These are phyloP conservation scores for Callyntrura sp. DNA, from an alignment of 2,888 invertebrate genomes.

Conservation along the genomic window DNA sequence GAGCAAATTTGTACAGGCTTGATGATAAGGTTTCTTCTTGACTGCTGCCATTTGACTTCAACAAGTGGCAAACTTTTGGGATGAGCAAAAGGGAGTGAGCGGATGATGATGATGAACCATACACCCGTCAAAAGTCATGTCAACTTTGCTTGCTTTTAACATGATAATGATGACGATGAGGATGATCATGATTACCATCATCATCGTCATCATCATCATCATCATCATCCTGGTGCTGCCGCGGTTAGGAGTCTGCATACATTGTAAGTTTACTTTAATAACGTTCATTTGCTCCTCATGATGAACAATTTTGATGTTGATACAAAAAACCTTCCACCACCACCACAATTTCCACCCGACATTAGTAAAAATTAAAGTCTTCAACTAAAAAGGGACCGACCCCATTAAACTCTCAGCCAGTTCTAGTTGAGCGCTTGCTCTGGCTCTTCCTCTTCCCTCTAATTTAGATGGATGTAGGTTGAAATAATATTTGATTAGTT, in stretches of 20 bases:
- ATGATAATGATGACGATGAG: slow-evolving; percentile 9
- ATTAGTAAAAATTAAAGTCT: slow-evolving; percentile 15
- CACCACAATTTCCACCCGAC: too few species aligned
- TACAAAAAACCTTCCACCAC: slow-evolving; percentile 38
- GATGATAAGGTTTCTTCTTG: slow-evolving; percentile 20
- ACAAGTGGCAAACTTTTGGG: slow-evolving; percentile 52
- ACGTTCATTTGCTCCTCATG: background rate
- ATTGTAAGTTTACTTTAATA: too few species aligned
- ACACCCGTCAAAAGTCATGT: slow-evolving; percentile 64
- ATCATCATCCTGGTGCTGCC: too few species aligned
- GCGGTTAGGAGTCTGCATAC: too few species aligned
- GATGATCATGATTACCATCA: background rate
- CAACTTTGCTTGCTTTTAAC: slow-evolving; percentile 45
- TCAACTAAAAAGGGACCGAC: slow-evolving; percentile 35
- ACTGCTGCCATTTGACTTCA: slow-evolving; percentile 48
- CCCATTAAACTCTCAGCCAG: background rate
- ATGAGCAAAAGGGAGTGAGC: background rate
- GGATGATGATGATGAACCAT: slow-evolving; percentile 51
- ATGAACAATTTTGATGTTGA: background rate
- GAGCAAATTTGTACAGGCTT: background rate
- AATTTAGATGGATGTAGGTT: slow-evolving; percentile 10
- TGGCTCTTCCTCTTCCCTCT: slow-evolving; percentile 37
- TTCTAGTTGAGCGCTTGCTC: too few species aligned
- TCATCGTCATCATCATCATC: background rate
- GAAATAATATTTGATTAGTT: slow-evolving; percentile 69